Conservation (phyloP, 2,113 vertebrate genomes). For the Poeciliopsis retropinna region DNA sequence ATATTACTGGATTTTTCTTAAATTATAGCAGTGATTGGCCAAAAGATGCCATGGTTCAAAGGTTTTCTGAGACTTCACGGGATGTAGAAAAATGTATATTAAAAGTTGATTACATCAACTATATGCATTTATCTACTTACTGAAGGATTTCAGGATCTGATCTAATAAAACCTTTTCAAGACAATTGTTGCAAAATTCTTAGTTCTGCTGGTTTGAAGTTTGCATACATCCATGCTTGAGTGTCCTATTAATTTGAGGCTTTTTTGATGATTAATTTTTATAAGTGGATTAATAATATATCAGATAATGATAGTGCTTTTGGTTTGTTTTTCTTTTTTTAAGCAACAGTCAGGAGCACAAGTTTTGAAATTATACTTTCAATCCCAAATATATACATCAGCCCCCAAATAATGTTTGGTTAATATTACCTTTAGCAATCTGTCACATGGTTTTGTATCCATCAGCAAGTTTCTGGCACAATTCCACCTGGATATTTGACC, state of each 20-base stretch:
- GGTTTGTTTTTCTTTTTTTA: no score
- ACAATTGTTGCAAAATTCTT: not conserved
- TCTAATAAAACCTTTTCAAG: not conserved
- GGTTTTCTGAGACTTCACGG: not conserved
- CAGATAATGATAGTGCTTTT: not conserved
- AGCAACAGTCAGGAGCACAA: no score
- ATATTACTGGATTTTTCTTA: no score
- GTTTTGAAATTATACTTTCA: no score
- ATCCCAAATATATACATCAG: no score
- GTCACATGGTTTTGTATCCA: not conserved
- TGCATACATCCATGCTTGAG: no score
- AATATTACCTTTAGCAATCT: not conserved
- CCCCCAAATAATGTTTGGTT: not conserved
- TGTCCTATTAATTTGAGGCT: not conserved
- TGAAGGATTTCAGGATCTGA: not conserved
- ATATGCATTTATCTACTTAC: no score
- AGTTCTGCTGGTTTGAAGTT: no score
- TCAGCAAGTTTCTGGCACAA: not conserved
- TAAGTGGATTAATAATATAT: not conserved
- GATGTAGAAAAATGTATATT: no score
- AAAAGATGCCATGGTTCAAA: not conserved
- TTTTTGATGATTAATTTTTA: not conserved
- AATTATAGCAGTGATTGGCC: not conserved
- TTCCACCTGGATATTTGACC: not conserved
- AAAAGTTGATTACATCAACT: no score